Evolutionary conservation across 2,888 invertebrate genomes (phyloP).

Genomic region (Gisinianus flammeolus): DNA sequence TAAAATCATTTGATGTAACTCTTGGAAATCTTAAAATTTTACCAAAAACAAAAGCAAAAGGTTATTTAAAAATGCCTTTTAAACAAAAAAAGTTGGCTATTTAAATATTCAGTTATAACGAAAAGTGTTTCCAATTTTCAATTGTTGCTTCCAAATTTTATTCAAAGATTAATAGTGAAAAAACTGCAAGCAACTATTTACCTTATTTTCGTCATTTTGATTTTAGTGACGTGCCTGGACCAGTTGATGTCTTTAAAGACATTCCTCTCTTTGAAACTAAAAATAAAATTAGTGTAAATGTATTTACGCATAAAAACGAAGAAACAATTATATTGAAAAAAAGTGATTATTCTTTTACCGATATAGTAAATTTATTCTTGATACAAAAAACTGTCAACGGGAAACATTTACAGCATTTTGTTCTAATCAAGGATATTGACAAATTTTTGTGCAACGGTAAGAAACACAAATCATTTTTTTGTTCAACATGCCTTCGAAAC

Average conservation of each 20-base stretch:
- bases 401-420: not conserved
- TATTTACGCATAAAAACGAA: not conserved
- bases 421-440: not conserved
- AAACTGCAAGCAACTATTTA: not conserved
- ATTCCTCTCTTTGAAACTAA: slow-evolving; percentile 1
- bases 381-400: not conserved
- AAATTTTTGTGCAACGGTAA: not conserved
- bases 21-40: not conserved
- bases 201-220: not conserved
- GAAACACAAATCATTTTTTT: not conserved
- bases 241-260: not conserved
- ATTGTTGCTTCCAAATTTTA: not conserved
- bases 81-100: not conserved
- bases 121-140: not conserved
- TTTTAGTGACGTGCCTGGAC: not conserved
- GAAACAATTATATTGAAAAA: not conserved
- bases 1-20: not conserved
- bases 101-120: too few relatives aligned
- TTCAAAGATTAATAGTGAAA: not conserved
- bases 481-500: not conserved
- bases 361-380: not conserved
- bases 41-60: not conserved
- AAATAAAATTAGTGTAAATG: not conserved
- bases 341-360: not conserved
- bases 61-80: slow-evolving; percentile 9